These are phyloP conservation scores for Calephelis perditalis DNA, from an alignment of 2,888 invertebrate species.

Conservation along the genomic window DNA sequence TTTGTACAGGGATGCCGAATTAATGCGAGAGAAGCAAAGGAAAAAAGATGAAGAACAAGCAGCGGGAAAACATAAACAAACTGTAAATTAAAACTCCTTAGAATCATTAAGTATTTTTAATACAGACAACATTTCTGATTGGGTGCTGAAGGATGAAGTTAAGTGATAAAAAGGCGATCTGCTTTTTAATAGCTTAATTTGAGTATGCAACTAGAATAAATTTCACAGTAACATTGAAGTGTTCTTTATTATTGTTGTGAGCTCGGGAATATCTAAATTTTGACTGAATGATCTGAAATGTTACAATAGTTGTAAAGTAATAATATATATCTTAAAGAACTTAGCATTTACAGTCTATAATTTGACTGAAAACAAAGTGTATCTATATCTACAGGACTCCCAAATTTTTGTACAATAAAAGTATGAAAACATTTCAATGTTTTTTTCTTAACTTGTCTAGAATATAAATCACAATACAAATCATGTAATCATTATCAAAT, in stretches of 20 bases:
- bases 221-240: slow-evolving; percentile 10
- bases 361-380: slow-evolving; percentile 62
- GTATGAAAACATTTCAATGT: background rate
- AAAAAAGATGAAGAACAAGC: slow-evolving; percentile 81
- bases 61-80: slow-evolving; percentile 48
- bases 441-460: too few species aligned
- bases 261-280: slow-evolving; percentile 31
- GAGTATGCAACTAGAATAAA: slow-evolving; percentile 10
- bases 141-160: slow-evolving; percentile 40
- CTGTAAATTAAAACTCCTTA: slow-evolving; percentile 45
- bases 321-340: slow-evolving; percentile 27
- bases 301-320: slow-evolving; percentile 32
- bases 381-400: slow-evolving; percentile 52
- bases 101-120: slow-evolving; percentile 12
- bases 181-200: slow-evolving; percentile 10
- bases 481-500: too few species aligned
- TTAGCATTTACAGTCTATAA: slow-evolving; percentile 60
- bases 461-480: too few species aligned
- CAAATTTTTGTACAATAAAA: slow-evolving; percentile 68
- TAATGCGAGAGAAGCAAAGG: slow-evolving; percentile 92
- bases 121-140: slow-evolving; percentile 40
- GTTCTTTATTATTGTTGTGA: slow-evolving; percentile 15
- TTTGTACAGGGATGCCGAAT: slow-evolving; percentile 87
- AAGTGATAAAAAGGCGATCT: slow-evolving; percentile 12
- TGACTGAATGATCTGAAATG: slow-evolving; percentile 46